Evolutionary conservation across 2,888 invertebrate genomes (phyloP).

Genomic region (Sphaerophoria rueppellii): DNA sequence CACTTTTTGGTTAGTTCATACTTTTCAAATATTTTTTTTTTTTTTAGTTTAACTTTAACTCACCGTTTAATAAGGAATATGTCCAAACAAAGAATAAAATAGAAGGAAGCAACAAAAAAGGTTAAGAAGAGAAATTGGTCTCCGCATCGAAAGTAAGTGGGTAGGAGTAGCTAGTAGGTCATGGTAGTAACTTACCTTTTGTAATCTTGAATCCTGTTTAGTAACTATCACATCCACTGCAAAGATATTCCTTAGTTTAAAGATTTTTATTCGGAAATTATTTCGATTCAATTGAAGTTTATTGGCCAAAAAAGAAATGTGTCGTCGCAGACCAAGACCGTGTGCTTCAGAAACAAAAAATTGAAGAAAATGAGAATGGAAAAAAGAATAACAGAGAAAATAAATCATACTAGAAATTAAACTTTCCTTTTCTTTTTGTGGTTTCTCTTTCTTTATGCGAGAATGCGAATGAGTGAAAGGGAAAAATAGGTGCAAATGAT

Average conservation of each 20-base stretch:
- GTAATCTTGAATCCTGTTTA: conserved; percentile 22
- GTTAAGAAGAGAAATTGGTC: conserved; percentile 20
- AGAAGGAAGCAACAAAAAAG: conserved; percentile 7
- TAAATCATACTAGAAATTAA: not conserved
- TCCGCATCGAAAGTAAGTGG: too few species aligned
- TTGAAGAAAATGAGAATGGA: conserved; percentile 17
- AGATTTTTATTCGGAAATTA: not conserved
- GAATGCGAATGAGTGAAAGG: conserved; percentile 67
- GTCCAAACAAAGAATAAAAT: too few species aligned
- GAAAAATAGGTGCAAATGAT: conserved; percentile 65
- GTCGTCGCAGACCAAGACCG: conserved; percentile 53
- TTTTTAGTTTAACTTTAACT: too few species aligned
- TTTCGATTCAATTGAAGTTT: not conserved
- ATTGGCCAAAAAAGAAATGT: conserved; percentile 39
- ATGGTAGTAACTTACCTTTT: conserved; percentile 66
- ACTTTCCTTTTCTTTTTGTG: conserved; percentile 61
- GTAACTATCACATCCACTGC: conserved; percentile 34
- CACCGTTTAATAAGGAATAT: too few species aligned
- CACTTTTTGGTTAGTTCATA: conserved; percentile 55
- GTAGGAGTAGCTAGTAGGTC: conserved; percentile 49
- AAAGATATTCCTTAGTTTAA: not conserved
- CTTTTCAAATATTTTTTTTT: too few species aligned
- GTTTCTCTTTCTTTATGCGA: conserved; percentile 34
- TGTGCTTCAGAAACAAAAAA: conserved; percentile 68
- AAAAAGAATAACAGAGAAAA: conserved; percentile 55